Evolutionary conservation across 2,113 vertebrate genomes (phyloP), one percentile per base, ranked within the genome.

Genomic region (Onychostoma macrolepis): DNA sequence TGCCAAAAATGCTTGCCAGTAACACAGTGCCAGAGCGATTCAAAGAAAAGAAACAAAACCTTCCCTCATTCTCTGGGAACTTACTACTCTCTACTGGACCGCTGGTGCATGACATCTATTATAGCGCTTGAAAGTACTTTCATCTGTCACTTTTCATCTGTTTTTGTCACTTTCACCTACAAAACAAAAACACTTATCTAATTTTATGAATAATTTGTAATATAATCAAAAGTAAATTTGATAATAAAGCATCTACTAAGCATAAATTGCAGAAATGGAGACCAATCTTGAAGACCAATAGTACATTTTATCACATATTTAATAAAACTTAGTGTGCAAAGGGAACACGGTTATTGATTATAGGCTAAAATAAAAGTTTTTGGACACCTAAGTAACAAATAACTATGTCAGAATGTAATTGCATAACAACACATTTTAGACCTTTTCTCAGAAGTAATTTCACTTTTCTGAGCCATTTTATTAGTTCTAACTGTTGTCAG

Each of bases 71-170:
- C 75, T 58, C 58, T 86, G 48, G 50, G 53, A 77, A 65, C 5
- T 76, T 82, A 89, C 75, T 53, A 75, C 88, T 71, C 89, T 91
- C 90, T 91, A 85, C 56, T 89, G 90, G 89, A 81, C n/a, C 3
- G 3, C 33, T 21, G 9, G 15, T 17, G 85, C 28, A 89, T 65
- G 65, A 85, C 72, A 77, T 17, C 41, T n/a, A 65, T 48, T 48
- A 30, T 4, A 43, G 7, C 1, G 19, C 28, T 79, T 78, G 17
- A 80, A 80, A 61, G 15, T 4, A 36, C 17, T 71, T 21, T 28
- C 26, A 67, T 6, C 26, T 15, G 12, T 4, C 12, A 11, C 61
- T 65, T 13, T 4, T 69, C 6, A 69, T 8, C 65, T 19, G 28
- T 8, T 67, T 67, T 17, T 67, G 65, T 17, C 67, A 36, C 17